Evolutionary conservation across 2,797 vertebrate species (phyloP).

Genomic region (Hipposideros larvatus): DNA sequence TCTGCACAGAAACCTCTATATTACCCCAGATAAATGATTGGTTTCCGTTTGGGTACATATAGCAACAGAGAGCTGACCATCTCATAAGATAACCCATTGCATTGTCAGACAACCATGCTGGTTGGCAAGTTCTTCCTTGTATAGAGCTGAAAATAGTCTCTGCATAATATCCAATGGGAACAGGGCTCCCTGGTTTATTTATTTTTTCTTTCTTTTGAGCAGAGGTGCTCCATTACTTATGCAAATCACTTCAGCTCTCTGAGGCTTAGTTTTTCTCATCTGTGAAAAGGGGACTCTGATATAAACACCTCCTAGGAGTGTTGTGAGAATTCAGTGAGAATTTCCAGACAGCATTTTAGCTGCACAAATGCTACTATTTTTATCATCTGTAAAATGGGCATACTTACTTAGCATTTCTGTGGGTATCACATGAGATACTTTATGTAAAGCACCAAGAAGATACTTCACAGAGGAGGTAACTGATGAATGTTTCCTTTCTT

Average conservation of each 20-base stretch:
- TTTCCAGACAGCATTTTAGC: not conserved
- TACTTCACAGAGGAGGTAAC: not conserved
- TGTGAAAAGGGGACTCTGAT: not conserved
- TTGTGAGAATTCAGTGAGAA: not conserved
- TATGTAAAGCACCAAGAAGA: not conserved
- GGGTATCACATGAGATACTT: not conserved
- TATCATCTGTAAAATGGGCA: not conserved
- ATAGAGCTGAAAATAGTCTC: not conserved
- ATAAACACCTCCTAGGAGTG: not conserved
- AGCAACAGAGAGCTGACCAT: not conserved
- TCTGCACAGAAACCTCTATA: not conserved
- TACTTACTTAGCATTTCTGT: not conserved
- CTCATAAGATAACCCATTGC: not conserved
- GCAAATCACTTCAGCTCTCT: not conserved
- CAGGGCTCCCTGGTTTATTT: not conserved
- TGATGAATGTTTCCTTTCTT: not conserved
- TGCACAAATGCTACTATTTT: not conserved
- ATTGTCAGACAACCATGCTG: not conserved
- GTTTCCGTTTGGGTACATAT: not conserved
- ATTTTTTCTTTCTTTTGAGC: not conserved
- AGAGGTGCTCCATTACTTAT: not conserved
- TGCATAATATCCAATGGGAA: not conserved
- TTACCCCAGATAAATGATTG: not conserved
- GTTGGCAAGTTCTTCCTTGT: not conserved
- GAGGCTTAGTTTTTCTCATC: slow-evolving; percentile 17